Evolutionary conservation across 2,113 vertebrate species (phyloP), one percentile per base, ranked within the genome.

Genomic region (Condylura cristata): DNA sequence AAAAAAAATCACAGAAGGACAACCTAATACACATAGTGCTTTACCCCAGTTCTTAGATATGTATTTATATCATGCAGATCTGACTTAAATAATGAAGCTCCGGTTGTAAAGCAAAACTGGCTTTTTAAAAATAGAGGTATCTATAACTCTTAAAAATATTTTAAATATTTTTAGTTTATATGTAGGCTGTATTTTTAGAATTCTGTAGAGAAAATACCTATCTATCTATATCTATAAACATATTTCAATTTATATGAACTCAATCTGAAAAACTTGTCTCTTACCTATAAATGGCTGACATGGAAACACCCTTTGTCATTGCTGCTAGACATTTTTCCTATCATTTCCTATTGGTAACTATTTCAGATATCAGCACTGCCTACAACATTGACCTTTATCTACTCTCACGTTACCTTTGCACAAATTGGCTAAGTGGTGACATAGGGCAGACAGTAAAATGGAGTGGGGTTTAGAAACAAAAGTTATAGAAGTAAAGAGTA

Each of bases 1-100:
- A 93, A 93, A 60, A 83, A 76, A 94, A 93, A 93, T 60, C 68
- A 90, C 32, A 87, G 28, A 95, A 93, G 83, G 39, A 71, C 20
- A 56, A 56, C 53, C 10, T 82, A 95, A 96, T 96, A 92, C 63
- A 93, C 66, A 92, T 51, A 92, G 48, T 32, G 48, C 6, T 89
- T 17, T 61, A 90, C 30, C 75, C 92, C 37, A 93, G 34, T 60
- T 94, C 86, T 85, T 56, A 84, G 82, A 86, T 60, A 81, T 60
- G 30, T 68, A 93, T 12, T 79, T 39, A 66, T 20, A 53, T 85
- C 74, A 95, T 46, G 58, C 60, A 91, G n/a, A 86, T 83, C 13
- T 79, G 63, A 91, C 76, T 53, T 86, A 93, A 94, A 82, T 68
- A 91, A 93, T 81, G 48, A 96, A 93, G 41, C 86, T 13, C 70